phyloP scores from a whole-genome alignment of 2,113 vertebrate genomes.

The Crotalus horridus region DNA sequence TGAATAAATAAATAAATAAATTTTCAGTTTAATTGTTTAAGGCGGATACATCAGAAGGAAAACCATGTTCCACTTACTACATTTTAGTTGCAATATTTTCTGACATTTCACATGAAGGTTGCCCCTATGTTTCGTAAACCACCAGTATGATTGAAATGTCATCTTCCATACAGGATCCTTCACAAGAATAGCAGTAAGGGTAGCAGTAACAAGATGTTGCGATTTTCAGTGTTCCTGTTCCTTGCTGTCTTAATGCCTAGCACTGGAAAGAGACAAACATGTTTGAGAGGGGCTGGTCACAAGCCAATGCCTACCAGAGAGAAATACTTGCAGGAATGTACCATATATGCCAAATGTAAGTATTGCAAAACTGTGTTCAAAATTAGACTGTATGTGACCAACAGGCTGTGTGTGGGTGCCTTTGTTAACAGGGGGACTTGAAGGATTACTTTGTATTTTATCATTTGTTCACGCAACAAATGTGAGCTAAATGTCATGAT shows the following conservation, averaged over 20 bases:
- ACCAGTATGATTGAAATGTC: background rate
- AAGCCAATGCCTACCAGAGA: conserved; percentile 62
- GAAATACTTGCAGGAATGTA: conserved; percentile 59
- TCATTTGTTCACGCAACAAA: conserved; percentile 4
- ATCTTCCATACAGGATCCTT: conserved; percentile 42
- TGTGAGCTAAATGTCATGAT: background rate
- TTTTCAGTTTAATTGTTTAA: background rate
- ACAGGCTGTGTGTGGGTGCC: conserved; percentile 9
- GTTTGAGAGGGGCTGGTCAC: conserved; percentile 61
- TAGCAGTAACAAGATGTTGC: conserved; percentile 47
- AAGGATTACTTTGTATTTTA: background rate
- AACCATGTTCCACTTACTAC: background rate
- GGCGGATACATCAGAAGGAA: background rate
- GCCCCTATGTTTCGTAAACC: background rate
- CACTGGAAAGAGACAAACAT: conserved; percentile 35
- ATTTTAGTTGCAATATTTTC: background rate
- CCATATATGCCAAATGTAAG: conserved; percentile 69
- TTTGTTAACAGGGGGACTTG: background rate
- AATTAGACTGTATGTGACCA: background rate
- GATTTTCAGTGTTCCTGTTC: conserved; percentile 35
- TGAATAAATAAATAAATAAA: background rate
- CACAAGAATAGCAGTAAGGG: background rate
- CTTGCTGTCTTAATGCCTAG: conserved; percentile 40
- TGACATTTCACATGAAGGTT: background rate
- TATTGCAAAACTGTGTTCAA: background rate